Evolutionary conservation across 2,888 invertebrate species (phyloP).

Genomic region (Melinaea menophilus): DNA sequence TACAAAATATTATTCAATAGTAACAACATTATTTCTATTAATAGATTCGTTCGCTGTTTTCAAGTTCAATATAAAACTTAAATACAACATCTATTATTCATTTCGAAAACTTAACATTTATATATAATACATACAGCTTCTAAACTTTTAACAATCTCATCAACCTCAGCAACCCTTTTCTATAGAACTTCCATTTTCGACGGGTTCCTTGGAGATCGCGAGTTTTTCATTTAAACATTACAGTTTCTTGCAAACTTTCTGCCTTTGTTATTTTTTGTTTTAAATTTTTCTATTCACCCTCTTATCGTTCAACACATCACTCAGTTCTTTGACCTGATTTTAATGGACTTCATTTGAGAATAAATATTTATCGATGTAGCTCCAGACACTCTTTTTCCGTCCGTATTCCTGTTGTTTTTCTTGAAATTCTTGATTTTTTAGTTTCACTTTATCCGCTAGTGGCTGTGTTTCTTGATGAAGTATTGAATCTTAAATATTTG

Average conservation of each 20-base stretch:
- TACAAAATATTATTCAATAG: no score
- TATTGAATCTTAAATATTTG: no score
- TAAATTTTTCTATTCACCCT: slow-evolving; percentile 75
- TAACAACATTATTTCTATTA: no score
- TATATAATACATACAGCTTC: slow-evolving; percentile 41
- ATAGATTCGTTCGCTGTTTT: no score
- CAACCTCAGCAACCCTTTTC: slow-evolving; percentile 79
- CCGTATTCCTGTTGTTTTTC: slow-evolving; percentile 82
- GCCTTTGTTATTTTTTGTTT: slow-evolving; percentile 75
- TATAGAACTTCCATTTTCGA: slow-evolving; percentile 80
- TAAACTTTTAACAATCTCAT: slow-evolving; percentile 70
- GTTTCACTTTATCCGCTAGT: slow-evolving; percentile 76
- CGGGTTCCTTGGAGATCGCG: slow-evolving; percentile 71
- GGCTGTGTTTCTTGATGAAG: slow-evolving; percentile 71
- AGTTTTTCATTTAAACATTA: slow-evolving; percentile 72
- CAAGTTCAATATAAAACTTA: no score
- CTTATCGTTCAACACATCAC: slow-evolving; percentile 71
- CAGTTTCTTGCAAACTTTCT: slow-evolving; percentile 74
- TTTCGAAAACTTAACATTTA: not conserved
- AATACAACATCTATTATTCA: not conserved
- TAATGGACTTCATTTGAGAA: slow-evolving; percentile 76
- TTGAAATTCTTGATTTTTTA: slow-evolving; percentile 81
- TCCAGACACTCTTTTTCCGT: slow-evolving; percentile 83
- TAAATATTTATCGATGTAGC: slow-evolving; percentile 78
- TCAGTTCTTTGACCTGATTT: slow-evolving; percentile 74